A percentile compares a stretch with the other conserved stretches of the same genome.
These are phyloP conservation scores for Anas flavirostris DNA, from an alignment of 2,797 vertebrate genomes.

Conservation along the genomic window DNA sequence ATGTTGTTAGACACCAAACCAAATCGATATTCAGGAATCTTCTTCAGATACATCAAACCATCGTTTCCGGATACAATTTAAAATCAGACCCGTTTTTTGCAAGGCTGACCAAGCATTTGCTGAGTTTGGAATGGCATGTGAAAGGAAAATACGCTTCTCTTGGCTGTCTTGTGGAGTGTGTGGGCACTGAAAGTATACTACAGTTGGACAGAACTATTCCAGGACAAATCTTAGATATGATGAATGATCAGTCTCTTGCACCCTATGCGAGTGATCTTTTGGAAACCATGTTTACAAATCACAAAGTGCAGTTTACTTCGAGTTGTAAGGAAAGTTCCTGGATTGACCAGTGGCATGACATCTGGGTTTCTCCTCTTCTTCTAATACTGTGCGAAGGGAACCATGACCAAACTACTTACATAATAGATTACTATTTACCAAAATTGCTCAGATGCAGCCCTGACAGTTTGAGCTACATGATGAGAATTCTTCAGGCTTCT, in stretches of 20 bases:
- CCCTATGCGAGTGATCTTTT: conserved; percentile 92
- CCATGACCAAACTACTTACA: conserved; percentile 89
- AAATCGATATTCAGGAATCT: conserved; percentile 90
- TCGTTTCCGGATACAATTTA: not conserved
- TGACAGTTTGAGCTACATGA: conserved; percentile 90
- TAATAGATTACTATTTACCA: conserved; percentile 94
- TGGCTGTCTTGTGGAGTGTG: conserved; percentile 87
- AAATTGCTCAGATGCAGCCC: conserved; percentile 91
- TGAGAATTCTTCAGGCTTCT: conserved; percentile 86
- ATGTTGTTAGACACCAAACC: conserved; percentile 92
- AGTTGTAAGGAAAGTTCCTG: conserved; percentile 66
- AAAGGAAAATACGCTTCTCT: conserved; percentile 92
- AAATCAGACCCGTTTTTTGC: conserved; percentile 82
- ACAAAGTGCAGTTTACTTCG: conserved; percentile 83
- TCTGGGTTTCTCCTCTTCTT: conserved; percentile 92
- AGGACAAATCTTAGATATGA: conserved; percentile 84
- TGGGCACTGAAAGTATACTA: conserved; percentile 86
- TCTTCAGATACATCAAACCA: conserved; percentile 84
- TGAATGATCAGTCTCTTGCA: conserved; percentile 92
- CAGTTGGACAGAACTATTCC: conserved; percentile 84
- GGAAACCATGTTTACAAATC: conserved; percentile 92
- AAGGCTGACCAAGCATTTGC: conserved; percentile 81
- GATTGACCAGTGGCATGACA: conserved; percentile 88
- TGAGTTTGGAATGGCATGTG: conserved; percentile 92
- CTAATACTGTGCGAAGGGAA: conserved; percentile 86